These are phyloP conservation scores for Eudemis profundana DNA, from an alignment of 2,888 invertebrate genomes.

Conservation along the genomic window DNA sequence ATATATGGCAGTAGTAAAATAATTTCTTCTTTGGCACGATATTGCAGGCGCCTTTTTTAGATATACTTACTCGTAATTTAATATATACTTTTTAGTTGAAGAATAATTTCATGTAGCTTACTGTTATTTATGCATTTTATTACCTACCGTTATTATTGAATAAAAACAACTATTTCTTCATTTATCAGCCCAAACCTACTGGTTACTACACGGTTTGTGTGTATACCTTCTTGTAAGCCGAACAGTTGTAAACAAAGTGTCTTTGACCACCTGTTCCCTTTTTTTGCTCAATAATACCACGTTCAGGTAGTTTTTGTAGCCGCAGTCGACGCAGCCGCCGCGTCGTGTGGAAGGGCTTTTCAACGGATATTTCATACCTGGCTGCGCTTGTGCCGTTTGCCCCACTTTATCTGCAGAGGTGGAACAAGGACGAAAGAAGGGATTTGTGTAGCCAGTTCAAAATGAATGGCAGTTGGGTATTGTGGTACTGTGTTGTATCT, in stretches of 20 bases:
- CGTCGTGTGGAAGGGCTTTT: slow-evolving; percentile 14
- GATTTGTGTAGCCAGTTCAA: slow-evolving; percentile 7
- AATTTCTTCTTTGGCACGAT: too few relatives aligned
- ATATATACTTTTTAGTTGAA: too few relatives aligned
- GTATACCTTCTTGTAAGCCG: neutral
- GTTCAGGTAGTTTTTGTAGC: neutral
- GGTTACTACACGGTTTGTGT: too few relatives aligned
- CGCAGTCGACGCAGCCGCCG: neutral
- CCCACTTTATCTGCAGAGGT: slow-evolving; percentile 26
- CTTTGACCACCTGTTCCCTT: neutral
- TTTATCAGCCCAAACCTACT: too few relatives aligned
- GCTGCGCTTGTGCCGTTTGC: neutral
- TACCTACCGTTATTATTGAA: too few relatives aligned
- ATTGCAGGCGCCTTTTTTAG: too few relatives aligned
- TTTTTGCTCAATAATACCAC: neutral
- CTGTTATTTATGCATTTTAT: too few relatives aligned
- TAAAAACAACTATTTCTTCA: too few relatives aligned
- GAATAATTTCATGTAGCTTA: too few relatives aligned
- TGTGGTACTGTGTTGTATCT: neutral
- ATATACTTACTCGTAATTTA: too few relatives aligned
- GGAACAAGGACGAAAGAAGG: slow-evolving; percentile 36
- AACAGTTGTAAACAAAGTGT: neutral
- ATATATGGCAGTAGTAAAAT: too few relatives aligned
- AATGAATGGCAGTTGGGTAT: too few relatives aligned
- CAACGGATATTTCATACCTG: slow-evolving; percentile 7